Evolutionary conservation across 35 echinoderm and acorn worm species (phyloP).

Genomic region (Nesometra sesokonis): DNA sequence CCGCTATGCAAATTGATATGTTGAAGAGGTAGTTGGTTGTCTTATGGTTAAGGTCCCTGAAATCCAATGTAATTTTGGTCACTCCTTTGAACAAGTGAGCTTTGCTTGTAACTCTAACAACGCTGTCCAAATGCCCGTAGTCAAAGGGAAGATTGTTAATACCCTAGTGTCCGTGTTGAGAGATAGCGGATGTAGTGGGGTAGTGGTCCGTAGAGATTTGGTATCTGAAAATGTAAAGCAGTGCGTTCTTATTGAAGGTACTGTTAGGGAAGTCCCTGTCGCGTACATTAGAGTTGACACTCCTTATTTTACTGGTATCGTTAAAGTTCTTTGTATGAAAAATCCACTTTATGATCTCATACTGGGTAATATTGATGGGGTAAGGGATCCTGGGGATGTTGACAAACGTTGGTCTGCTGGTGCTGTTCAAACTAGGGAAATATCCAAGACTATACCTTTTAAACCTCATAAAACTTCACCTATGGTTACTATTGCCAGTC

Average conservation of each 20-base stretch:
- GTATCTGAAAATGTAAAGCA: neutral
- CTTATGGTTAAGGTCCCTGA: too few relatives aligned
- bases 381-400: constrained; percentile 26
- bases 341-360: constrained; percentile 40
- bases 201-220: neutral
- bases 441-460: neutral
- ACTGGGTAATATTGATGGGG: constrained; percentile 31
- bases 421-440: neutral
- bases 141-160: neutral
- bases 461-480: neutral
- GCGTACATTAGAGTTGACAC: constrained; percentile 31
- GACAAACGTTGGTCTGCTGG: neutral
- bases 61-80: too few relatives aligned
- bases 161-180: neutral
- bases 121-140: neutral
- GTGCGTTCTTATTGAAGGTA: constrained; percentile 57
- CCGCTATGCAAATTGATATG: too few relatives aligned
- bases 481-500: neutral
- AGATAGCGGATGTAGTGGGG: neutral
- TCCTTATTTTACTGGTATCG: constrained; percentile 37
- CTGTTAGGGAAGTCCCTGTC: constrained; percentile 8
- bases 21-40: too few relatives aligned
- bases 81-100: neutral
- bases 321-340: constrained; percentile 44
- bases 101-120: neutral